phyloP scores from a whole-genome alignment of 2,797 vertebrate species.

The Liparis tanakae region DNA sequence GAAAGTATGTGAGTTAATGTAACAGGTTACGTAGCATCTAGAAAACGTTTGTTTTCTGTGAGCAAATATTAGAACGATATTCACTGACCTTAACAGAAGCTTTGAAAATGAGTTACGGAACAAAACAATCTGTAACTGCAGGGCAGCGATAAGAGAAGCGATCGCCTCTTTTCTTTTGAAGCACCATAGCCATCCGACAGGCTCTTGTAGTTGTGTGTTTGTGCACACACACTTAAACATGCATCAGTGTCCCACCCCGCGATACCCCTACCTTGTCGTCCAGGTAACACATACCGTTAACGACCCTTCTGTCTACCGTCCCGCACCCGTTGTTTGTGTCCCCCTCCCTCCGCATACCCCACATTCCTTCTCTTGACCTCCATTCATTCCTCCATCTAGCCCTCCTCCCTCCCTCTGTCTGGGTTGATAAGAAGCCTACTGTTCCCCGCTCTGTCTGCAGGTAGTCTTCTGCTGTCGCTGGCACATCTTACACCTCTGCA shows the following conservation, averaged over 20 bases:
- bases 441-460: constrained; percentile 69
- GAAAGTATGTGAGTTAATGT: constrained; percentile 9
- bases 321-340: constrained; percentile 44
- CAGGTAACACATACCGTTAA: constrained; percentile 68
- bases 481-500: constrained; percentile 65
- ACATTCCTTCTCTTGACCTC: constrained; percentile 80
- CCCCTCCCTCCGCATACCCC: constrained; percentile 69
- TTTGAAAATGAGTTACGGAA: not conserved
- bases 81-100: not conserved
- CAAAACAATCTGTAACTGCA: not conserved
- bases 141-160: constrained; percentile 18
- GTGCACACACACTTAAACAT: not conserved
- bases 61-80: not conserved
- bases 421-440: constrained; percentile 75
- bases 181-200: not conserved
- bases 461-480: constrained; percentile 45
- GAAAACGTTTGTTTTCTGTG: not conserved
- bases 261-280: constrained; percentile 40
- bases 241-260: constrained; percentile 20
- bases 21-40: not conserved
- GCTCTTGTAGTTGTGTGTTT: not conserved
- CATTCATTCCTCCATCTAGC: constrained; percentile 67
- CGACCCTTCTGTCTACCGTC: constrained; percentile 39
- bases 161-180: constrained; percentile 20
- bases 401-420: constrained; percentile 46